Evolutionary conservation across 2,113 vertebrate genomes (phyloP).

Genomic region (Takifugu flavidus): DNA sequence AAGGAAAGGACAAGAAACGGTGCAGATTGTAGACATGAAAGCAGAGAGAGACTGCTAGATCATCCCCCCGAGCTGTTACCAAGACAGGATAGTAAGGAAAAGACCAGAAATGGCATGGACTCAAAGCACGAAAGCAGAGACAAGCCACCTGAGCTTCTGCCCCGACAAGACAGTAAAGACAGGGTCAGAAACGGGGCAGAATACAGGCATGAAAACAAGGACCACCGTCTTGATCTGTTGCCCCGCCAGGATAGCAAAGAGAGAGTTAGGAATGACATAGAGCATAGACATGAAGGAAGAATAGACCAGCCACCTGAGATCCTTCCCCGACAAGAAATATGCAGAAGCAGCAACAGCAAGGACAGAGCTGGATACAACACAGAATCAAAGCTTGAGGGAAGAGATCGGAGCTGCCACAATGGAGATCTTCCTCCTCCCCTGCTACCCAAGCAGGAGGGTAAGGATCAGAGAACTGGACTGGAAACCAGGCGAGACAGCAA

Average conservation of each 20-base stretch:
- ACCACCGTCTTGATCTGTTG: conserved; percentile 59
- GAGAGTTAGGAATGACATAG: conserved; percentile 56
- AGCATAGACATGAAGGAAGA: conserved; percentile 67
- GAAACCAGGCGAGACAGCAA: conserved; percentile 71
- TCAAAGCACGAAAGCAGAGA: conserved; percentile 62
- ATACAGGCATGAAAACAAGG: conserved; percentile 58
- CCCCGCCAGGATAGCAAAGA: conserved; percentile 69
- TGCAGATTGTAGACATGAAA: conserved; percentile 56
- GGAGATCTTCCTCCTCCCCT: conserved; percentile 57
- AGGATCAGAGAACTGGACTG: conserved; percentile 65
- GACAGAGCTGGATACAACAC: conserved; percentile 37
- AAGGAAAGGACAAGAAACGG: conserved; percentile 68
- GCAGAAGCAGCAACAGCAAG: conserved; percentile 46
- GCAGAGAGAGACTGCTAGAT: conserved; percentile 59
- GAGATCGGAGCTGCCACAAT: conserved; percentile 55
- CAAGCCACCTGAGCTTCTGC: conserved; percentile 58
- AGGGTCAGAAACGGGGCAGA: conserved; percentile 51
- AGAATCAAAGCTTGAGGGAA: conserved; percentile 55
- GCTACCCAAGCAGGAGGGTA: conserved; percentile 65
- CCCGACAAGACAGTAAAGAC: conserved; percentile 63
- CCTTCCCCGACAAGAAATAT: conserved; percentile 56
- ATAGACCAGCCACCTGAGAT: conserved; percentile 68
- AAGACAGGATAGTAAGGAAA: conserved; percentile 68
- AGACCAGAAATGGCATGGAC: conserved; percentile 53
- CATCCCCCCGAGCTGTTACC: conserved; percentile 57